Percentiles rank a stretch among this genome's conserved stretches.
Evolutionary conservation across 1,140 invertebrate species (phyloP).

Genomic region (Maniola jurtina): DNA sequence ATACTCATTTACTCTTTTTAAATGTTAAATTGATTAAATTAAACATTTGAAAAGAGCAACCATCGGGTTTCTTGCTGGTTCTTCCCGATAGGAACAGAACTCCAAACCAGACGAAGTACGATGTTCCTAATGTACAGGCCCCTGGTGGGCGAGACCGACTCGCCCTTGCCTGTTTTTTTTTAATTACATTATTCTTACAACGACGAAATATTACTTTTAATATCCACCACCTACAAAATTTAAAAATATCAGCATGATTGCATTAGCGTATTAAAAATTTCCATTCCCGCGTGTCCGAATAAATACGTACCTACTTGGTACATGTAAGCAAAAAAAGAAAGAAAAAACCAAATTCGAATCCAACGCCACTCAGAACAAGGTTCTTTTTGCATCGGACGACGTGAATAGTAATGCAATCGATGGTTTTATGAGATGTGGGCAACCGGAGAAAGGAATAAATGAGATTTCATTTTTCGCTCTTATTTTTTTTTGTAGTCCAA

Average conservation of each 20-base stretch:
- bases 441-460: slow-evolving; percentile 21
- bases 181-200: not conserved
- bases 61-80: too few species aligned
- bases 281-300: slow-evolving; percentile 13
- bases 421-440: slow-evolving; percentile 29
- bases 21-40: too few species aligned
- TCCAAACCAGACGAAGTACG: too few species aligned
- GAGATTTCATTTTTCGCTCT: slow-evolving; percentile 22
- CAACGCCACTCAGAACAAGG: not conserved
- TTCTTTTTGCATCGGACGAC: not conserved
- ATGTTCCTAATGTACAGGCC: too few species aligned
- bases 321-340: not conserved
- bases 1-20: too few species aligned
- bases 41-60: too few species aligned
- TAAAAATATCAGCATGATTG: slow-evolving; percentile 12
- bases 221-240: slow-evolving; percentile 1
- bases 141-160: not conserved
- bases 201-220: not conserved
- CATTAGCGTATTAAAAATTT: slow-evolving; percentile 14
- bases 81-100: too few species aligned
- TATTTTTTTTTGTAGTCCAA: slow-evolving; percentile 17
- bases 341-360: not conserved
- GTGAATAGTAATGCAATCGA: slow-evolving; percentile 20
- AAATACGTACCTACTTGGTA: not conserved
- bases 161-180: not conserved